Base-by-base conservation (phyloP, 2,888 invertebrate genomes). In the Aspidiotus rigidus region DNA sequence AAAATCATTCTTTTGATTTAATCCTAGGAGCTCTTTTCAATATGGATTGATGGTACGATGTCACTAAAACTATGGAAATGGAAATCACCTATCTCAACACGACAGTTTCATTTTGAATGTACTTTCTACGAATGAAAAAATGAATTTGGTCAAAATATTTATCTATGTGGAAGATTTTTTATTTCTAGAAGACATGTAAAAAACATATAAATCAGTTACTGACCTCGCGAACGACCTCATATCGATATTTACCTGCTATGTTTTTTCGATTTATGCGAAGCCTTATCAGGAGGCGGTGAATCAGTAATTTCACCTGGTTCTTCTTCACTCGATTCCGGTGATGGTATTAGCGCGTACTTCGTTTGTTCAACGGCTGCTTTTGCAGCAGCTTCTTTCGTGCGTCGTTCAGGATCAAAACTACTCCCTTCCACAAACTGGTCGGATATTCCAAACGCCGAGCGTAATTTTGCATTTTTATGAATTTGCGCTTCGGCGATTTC, bases 401-500 rank as follows among this genome's bases (percentile, higher is more conserved):
- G 83, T 61, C 88, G 82, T 78, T 90, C 89, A 5, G 90, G 86
- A 80, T 93, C 93, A 78, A 95, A 85, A 77, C 93, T 92, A 77
- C 90, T 89, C 73, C 96, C 96, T 79, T 95, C 95, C 69, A 94
- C 90, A 81, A 95, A 97, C 76, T 86, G 88, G 75, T 93, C 90
- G 41, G 92, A 89, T 74, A 98, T 93, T 70, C 96, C 95, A 79
- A 97, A 96, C 7, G 96, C 97, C 78, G 93, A 91, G 69, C 94
- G 86, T 72, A 97, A 82, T 70, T 89, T 86, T 2, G 91, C 91
- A 83, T 97, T 97, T 80, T 96, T 96, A 79, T 93, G 91, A 76
- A 92, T 90, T 78, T 95, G 95, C 39, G 96, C 95, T 79, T 93
- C 93, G 1, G 97, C 96, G 73, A 94, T 86, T 79, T 95, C 93